These are phyloP conservation scores for Zaprionus inermis DNA, from an alignment of 1,140 invertebrate genomes.

Conservation along the genomic window DNA sequence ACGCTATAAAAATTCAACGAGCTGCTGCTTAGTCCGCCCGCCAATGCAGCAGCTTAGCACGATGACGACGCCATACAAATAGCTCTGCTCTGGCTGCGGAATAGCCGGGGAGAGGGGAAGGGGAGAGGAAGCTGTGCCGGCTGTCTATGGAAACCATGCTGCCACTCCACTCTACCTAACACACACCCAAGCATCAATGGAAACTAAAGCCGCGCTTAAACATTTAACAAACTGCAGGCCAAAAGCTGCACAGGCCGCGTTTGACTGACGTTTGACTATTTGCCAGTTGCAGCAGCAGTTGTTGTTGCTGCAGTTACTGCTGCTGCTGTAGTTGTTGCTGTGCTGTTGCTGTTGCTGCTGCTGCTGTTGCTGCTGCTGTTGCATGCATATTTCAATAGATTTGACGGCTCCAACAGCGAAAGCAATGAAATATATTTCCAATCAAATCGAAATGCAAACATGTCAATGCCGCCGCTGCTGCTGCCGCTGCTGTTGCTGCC, in stretches of 20 bases:
- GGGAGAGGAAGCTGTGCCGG: not conserved
- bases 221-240: slow-evolving; percentile 79
- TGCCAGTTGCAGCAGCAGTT: slow-evolving; percentile 31
- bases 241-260: slow-evolving; percentile 73
- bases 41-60: slow-evolving; percentile 48
- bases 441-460: slow-evolving; percentile 82
- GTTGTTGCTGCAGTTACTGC: slow-evolving; percentile 23
- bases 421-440: slow-evolving; percentile 77
- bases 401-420: slow-evolving; percentile 49
- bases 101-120: not conserved
- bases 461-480: slow-evolving; percentile 39
- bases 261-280: slow-evolving; percentile 76
- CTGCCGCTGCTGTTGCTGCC: not conserved
- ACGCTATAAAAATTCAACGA: slow-evolving; percentile 78
- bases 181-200: slow-evolving; percentile 45
- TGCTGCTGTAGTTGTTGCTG: slow-evolving; percentile 20
- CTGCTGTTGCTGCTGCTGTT: slow-evolving; percentile 15
- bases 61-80: slow-evolving; percentile 36
- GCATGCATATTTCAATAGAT: slow-evolving; percentile 67
- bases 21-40: slow-evolving; percentile 55
- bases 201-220: slow-evolving; percentile 74
- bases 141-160: not conserved
- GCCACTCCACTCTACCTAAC: not conserved
- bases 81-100: slow-evolving; percentile 26
- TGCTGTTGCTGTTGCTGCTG: slow-evolving; percentile 30